Evolutionary conservation across 2,797 vertebrate genomes (phyloP), one percentile per base, ranked within the genome.

Genomic region (Vultur gryphus): DNA sequence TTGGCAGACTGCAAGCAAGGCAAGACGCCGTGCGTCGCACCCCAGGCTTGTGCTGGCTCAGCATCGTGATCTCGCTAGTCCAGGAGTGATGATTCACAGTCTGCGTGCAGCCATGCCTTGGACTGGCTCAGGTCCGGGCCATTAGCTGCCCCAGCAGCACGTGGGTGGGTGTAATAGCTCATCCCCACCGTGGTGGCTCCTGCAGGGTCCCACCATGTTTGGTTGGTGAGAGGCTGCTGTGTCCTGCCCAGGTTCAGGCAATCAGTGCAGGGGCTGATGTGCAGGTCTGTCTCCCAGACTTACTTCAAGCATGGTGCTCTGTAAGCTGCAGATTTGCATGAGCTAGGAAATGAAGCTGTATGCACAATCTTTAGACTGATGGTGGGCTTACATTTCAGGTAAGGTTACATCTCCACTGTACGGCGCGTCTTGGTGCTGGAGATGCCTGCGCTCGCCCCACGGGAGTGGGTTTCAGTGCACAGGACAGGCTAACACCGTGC

Each of bases 381-480:
- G 1, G 1, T 11, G 35, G 44, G 39, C 35, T 79, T 37, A 10
- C 16, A 1, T 52, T 55, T 76, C 29, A 25, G 67, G 24, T 54
- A 17, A 35, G 41, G 67, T 55, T 49, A n/a, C 28, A 18, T 48
- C 16, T 70, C 33, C 21, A 28, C 17, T 24, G 2, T 23, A 5
- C 9, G 3, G 14, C 11, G 17, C 7, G 10, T 44, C 41, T 26
- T n/a, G 57, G 25, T 48, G 51, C 17, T 84, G 73, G 51, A 44
- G 49, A 2, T 37, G 26, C 28, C 19, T 1, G 0, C 1, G 7
- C 33, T 76, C 1, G 0, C 35, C 6, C 24, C 28, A 2, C 1
- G 1, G 15, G 13, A 16, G 24, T 5, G 21, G 39, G 33, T 70
- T 37, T 29, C 20, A 6, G 17, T 29, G 58, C 46, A 31, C 7